phyloP scores from a whole-genome alignment of 1,140 invertebrate species.

The Carposina sasakii region DNA sequence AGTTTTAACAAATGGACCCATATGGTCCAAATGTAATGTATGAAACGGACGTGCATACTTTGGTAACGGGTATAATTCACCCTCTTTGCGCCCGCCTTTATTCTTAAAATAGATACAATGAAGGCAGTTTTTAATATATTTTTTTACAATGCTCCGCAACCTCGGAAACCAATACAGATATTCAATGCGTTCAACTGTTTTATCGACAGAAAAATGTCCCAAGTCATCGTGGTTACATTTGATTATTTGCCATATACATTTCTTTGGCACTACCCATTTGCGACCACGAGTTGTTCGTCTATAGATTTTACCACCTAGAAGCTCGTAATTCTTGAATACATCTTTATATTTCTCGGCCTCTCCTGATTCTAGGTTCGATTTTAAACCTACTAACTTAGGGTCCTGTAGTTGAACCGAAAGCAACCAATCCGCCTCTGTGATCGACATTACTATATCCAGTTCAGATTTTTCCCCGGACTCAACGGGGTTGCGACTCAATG shows the following conservation, averaged over 20 bases:
- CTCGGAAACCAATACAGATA: not conserved
- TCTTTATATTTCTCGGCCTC: not conserved
- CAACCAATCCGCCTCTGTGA: constrained; percentile 1
- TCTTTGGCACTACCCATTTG: not conserved
- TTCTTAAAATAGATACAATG: no score
- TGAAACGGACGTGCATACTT: no score
- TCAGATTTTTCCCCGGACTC: not conserved
- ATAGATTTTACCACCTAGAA: not conserved
- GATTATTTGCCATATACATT: not conserved
- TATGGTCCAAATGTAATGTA: constrained; percentile 28
- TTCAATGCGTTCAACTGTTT: not conserved
- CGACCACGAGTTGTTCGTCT: not conserved
- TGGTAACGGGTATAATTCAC: constrained; percentile 13
- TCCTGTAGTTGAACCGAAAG: not conserved
- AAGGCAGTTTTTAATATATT: constrained; percentile 22
- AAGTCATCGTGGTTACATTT: not conserved
- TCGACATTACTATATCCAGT: not conserved
- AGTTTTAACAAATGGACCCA: constrained; percentile 21
- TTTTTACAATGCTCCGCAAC: constrained; percentile 14
- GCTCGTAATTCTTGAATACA: not conserved
- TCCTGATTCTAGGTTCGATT: not conserved
- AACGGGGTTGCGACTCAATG: constrained; percentile 29
- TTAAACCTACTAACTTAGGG: not conserved
- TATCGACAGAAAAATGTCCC: no score
- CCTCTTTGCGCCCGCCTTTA: not conserved